Evolutionary conservation across 2,113 vertebrate species (phyloP).

Genomic region (Coryphaenoides rupestris): DNA sequence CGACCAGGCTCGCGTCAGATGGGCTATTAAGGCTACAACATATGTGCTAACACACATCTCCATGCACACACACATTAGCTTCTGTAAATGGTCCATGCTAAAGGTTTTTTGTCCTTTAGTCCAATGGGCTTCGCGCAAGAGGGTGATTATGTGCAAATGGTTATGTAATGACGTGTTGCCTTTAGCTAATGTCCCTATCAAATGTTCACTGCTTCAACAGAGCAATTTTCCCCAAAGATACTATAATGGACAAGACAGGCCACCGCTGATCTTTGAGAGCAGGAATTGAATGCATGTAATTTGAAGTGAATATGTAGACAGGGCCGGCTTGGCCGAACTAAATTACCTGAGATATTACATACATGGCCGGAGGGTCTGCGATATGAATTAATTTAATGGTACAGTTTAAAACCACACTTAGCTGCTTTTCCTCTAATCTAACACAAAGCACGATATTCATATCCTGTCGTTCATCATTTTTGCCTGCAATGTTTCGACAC

Average conservation of each 20-base stretch:
- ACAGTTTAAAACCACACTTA: too few relatives aligned
- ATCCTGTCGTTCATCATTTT: too few relatives aligned
- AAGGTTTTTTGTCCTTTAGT: slow-evolving; percentile 33
- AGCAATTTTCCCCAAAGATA: slow-evolving; percentile 43
- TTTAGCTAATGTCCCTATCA: slow-evolving; percentile 58
- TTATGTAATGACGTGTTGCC: slow-evolving; percentile 63
- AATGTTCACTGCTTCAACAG: slow-evolving; percentile 48
- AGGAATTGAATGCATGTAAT: slow-evolving; percentile 41
- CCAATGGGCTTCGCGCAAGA: slow-evolving; percentile 56
- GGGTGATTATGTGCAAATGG: slow-evolving; percentile 65
- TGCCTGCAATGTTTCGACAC: too few relatives aligned
- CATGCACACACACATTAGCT: slow-evolving; percentile 33
- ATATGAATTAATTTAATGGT: too few relatives aligned
- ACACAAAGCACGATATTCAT: too few relatives aligned
- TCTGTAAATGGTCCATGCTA: slow-evolving; percentile 52
- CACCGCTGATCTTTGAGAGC: slow-evolving; percentile 29
- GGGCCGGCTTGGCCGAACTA: slow-evolving; percentile 12
- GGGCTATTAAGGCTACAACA: slow-evolving; percentile 50
- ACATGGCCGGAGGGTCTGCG: too few relatives aligned
- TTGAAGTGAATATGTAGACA: slow-evolving; percentile 29
- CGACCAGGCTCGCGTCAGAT: slow-evolving; percentile 57
- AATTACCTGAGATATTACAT: slow-evolving; percentile 17
- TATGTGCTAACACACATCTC: slow-evolving; percentile 17
- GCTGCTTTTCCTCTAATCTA: too few relatives aligned
- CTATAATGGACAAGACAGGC: slow-evolving; percentile 51